Conservation (phyloP, 2,888 invertebrate genomes). For the Trissoscelio sp. region DNA sequence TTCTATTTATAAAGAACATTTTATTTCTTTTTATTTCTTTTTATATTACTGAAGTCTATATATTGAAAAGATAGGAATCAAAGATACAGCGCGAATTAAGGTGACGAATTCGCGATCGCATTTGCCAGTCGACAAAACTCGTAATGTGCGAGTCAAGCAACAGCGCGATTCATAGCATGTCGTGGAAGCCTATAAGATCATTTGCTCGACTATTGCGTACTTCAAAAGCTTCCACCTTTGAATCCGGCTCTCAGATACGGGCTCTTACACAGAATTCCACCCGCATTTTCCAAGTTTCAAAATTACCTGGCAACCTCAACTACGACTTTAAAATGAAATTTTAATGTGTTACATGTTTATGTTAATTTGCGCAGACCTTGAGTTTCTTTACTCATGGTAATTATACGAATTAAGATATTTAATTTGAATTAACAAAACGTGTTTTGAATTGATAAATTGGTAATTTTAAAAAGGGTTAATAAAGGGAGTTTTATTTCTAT, state of each 20-base stretch:
- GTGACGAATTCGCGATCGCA: conserved; percentile 33
- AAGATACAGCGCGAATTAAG: conserved; percentile 20
- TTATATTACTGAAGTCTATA: not conserved
- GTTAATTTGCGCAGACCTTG: conserved; percentile 15
- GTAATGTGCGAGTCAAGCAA: conserved; percentile 46
- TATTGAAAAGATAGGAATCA: conserved; percentile 20
- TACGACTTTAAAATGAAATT: conserved; percentile 26
- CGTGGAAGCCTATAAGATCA: conserved; percentile 60
- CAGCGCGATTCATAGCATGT: conserved; percentile 49
- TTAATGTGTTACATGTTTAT: conserved; percentile 14
- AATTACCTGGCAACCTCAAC: conserved; percentile 37
- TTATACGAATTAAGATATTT: not conserved
- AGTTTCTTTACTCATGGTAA: not conserved
- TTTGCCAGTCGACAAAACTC: conserved; percentile 27
- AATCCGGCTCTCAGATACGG: conserved; percentile 39
- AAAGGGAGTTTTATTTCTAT: too few species aligned
- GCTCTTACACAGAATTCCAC: conserved; percentile 44
- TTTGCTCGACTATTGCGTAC: conserved; percentile 57
- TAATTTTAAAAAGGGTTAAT: too few species aligned
- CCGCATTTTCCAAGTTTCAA: conserved; percentile 45
- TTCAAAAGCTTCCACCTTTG: conserved; percentile 66
- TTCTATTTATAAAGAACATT: too few species aligned
- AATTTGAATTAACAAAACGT: too few species aligned
- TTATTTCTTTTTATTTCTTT: too few species aligned
- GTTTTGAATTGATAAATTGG: too few species aligned